Evolutionary conservation across 2,797 vertebrate genomes (phyloP).

Genomic region (Gobionotothen gibberifrons): DNA sequence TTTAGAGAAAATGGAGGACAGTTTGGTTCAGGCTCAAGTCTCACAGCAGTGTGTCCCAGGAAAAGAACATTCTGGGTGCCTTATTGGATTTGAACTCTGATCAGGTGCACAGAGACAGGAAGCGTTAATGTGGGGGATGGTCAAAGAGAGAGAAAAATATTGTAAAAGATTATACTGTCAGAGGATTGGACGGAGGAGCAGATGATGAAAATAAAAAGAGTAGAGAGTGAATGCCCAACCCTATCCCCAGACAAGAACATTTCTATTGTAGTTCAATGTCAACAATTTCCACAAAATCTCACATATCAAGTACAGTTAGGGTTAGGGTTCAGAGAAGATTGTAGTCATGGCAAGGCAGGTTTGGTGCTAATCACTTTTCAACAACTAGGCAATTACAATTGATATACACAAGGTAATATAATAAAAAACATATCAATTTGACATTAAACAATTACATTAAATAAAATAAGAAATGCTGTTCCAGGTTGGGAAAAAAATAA

Average conservation of each 20-base stretch:
- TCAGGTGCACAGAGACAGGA: slow-evolving; percentile 34
- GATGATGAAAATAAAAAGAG: background rate
- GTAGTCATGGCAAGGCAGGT: background rate
- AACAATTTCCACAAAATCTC: background rate
- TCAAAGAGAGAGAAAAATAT: background rate
- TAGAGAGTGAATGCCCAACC: background rate
- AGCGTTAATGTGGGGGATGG: background rate
- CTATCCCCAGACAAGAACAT: background rate
- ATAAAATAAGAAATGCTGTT: too few relatives aligned
- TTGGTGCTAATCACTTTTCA: background rate
- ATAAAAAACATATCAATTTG: background rate
- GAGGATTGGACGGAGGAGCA: background rate
- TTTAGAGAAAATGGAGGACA: slow-evolving; percentile 36
- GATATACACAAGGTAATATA: background rate
- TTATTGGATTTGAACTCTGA: slow-evolving; percentile 29
- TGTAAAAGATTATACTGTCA: too few relatives aligned
- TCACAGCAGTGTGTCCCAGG: slow-evolving; percentile 57
- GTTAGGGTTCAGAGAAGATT: background rate
- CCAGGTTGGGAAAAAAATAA: too few relatives aligned
- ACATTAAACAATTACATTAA: too few relatives aligned
- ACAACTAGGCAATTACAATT: background rate
- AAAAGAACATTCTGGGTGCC: slow-evolving; percentile 45
- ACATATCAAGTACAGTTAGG: background rate
- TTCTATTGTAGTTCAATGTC: background rate
- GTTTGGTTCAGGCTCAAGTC: slow-evolving; percentile 54